A percentile compares a stretch with the other conserved stretches of the same genome.
phyloP scores from a whole-genome alignment of 2,113 vertebrate genomes.

The Ramphastos sulfuratus region DNA sequence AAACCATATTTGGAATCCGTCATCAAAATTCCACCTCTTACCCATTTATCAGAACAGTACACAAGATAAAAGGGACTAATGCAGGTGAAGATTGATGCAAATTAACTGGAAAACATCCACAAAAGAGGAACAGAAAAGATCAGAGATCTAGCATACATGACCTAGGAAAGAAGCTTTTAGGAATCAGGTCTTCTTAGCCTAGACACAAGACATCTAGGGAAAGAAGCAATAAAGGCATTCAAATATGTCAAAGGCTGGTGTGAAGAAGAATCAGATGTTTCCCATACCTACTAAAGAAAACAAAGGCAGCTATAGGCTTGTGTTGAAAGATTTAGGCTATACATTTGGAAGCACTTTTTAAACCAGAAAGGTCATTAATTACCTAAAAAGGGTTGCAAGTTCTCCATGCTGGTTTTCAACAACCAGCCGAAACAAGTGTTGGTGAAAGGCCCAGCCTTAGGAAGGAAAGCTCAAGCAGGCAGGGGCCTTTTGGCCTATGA shows the following conservation, averaged over 20 bases:
- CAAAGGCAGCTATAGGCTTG: neutral
- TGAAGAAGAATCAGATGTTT: neutral
- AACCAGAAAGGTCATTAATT: neutral
- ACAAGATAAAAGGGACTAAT: neutral
- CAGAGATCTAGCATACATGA: neutral
- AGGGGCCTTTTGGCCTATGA: neutral
- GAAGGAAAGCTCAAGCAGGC: neutral
- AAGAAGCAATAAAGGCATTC: neutral
- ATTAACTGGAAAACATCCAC: neutral
- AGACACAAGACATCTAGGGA: neutral
- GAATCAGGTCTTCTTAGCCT: neutral
- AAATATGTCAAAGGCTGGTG: neutral
- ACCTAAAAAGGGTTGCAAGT: neutral
- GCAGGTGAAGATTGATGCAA: neutral
- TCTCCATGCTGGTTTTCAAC: neutral
- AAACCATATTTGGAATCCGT: neutral
- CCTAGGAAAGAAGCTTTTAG: neutral
- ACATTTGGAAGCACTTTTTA: neutral
- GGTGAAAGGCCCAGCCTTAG: fast-evolving
- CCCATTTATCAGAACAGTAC: neutral
- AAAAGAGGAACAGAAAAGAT: neutral
- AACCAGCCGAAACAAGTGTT: neutral
- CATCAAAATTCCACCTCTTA: neutral
- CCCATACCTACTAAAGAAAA: neutral
- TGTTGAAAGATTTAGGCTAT: neutral